Evolutionary conservation across 2,888 invertebrate genomes (phyloP).

Genomic region (Lepetodrilus schrolli): DNA sequence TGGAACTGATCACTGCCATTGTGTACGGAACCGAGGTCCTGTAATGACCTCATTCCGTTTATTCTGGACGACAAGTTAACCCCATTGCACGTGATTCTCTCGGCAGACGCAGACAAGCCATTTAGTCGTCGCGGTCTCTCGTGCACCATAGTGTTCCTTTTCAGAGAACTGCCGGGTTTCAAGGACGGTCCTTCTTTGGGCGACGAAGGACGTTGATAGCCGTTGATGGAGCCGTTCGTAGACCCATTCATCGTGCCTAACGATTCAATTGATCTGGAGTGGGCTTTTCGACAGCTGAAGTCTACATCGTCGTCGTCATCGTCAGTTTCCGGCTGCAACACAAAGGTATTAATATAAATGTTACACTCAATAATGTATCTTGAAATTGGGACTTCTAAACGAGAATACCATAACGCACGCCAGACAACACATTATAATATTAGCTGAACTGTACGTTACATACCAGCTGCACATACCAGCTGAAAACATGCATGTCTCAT

Average conservation of each 20-base stretch:
- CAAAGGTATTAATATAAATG: too few relatives aligned
- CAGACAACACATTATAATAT: too few relatives aligned
- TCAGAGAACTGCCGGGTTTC: neutral
- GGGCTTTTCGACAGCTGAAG: too few relatives aligned
- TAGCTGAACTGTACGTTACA: too few relatives aligned
- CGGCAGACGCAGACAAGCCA: neutral
- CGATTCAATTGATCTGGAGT: neutral
- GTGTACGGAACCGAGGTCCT: neutral
- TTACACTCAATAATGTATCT: too few relatives aligned
- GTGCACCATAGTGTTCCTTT: constrained; percentile 6
- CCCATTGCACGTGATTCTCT: neutral
- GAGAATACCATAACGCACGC: too few relatives aligned
- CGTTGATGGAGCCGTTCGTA: neutral
- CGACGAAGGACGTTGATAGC: neutral
- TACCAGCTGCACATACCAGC: too few relatives aligned
- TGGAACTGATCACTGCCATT: neutral
- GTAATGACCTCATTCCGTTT: neutral
- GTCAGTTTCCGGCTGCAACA: neutral
- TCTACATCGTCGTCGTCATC: constrained; percentile 1
- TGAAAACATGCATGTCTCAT: too few relatives aligned
- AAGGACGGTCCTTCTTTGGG: neutral
- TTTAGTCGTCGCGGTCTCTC: neutral
- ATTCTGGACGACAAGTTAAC: neutral
- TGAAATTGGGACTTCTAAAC: too few relatives aligned
- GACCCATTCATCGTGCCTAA: neutral